A percentile compares a stretch with the other conserved stretches of the same genome.
These are phyloP conservation scores for Aspidiotus destructor DNA, from an alignment of 2,888 invertebrate species.

Conservation along the genomic window DNA sequence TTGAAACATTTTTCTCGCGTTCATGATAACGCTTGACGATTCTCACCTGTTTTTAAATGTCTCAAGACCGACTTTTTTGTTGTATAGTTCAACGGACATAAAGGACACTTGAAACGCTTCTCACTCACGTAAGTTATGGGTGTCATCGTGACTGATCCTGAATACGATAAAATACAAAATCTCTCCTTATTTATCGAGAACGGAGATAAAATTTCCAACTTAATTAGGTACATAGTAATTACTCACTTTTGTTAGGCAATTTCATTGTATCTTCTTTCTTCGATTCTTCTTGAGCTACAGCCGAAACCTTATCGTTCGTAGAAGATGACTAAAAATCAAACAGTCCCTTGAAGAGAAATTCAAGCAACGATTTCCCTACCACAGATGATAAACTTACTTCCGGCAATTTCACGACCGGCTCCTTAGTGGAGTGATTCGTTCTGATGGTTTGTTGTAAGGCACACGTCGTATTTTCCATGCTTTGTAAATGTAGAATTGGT, in stretches of 20 bases:
- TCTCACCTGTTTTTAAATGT: conserved; percentile 20
- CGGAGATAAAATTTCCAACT: no score
- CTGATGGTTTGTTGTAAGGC: conserved; percentile 23
- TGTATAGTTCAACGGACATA: conserved; percentile 14
- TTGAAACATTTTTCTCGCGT: neutral
- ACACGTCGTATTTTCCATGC: conserved; percentile 16
- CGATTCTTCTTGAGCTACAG: neutral
- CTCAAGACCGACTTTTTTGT: conserved; percentile 17
- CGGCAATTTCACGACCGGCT: neutral
- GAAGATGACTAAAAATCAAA: no score
- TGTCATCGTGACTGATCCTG: neutral
- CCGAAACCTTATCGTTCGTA: no score
- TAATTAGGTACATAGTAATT: neutral
- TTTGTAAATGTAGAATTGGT: conserved; percentile 21
- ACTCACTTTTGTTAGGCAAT: neutral
- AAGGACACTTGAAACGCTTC: conserved; percentile 20
- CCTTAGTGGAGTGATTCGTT: neutral
- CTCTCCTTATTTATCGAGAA: no score
- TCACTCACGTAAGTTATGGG: conserved; percentile 7
- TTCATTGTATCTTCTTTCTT: neutral
- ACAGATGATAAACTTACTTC: conserved; percentile 3
- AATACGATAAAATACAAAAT: no score
- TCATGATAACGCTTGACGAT: no score
- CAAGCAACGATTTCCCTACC: neutral
- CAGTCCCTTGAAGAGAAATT: neutral